A percentile compares a stretch with the other conserved stretches of the same genome.
These are phyloP conservation scores for Trogon melanurus DNA, from an alignment of 2,113 vertebrate species.

Conservation along the genomic window DNA sequence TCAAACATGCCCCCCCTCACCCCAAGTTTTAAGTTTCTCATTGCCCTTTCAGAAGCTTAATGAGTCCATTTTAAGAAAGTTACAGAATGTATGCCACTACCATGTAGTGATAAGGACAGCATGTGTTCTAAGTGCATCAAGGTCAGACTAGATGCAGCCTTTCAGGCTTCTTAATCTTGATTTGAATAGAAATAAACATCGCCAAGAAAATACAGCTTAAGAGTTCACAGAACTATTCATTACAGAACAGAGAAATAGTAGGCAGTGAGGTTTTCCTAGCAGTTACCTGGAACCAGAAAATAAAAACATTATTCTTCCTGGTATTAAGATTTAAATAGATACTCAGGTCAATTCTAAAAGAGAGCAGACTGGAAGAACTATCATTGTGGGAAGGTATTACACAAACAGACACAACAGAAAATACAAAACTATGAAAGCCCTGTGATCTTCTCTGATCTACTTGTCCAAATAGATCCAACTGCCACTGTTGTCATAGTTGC, in stretches of 20 bases:
- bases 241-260: background rate
- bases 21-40: background rate
- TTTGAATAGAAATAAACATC: background rate
- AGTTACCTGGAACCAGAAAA: background rate
- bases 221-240: background rate
- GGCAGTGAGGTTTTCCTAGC: background rate
- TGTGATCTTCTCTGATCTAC: background rate
- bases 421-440: background rate
- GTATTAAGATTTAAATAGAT: conserved; percentile 39
- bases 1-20: too few species aligned
- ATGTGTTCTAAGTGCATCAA: background rate
- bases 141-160: background rate
- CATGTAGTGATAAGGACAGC: background rate
- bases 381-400: background rate
- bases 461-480: background rate
- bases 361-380: background rate
- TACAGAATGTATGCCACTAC: background rate
- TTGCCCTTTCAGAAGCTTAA: background rate
- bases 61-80: background rate
- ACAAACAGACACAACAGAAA: background rate
- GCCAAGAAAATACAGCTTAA: background rate
- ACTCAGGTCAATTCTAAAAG: background rate
- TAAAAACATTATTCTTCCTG: conserved; percentile 29
- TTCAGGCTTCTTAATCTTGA: background rate
- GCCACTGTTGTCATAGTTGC: background rate